Evolutionary conservation across 1,140 invertebrate species (phyloP), one percentile per base, ranked within the genome.

Genomic region (Cotesia vestalis): DNA sequence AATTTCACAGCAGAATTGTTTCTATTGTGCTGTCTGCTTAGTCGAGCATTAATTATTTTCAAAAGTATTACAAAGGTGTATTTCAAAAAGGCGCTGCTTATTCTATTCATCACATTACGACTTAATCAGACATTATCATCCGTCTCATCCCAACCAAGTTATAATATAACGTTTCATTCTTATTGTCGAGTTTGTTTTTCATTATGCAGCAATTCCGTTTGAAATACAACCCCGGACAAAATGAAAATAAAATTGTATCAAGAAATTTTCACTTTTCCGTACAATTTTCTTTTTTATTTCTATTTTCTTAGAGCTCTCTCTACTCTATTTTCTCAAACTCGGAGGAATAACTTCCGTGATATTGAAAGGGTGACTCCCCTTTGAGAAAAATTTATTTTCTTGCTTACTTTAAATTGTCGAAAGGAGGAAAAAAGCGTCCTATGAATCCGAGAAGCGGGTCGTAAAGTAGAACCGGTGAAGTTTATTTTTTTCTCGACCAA

Each of bases 301-400:
- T 36, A 9, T 14, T 63, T 38, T 40, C 5, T 34, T 40, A 53
- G 57, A 12, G 27, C 27, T 66, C 35, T 71, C 17, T 52, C 73
- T 70, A 62, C 20, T 71, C 72, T 69, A 66, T 78, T 77, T 79
- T 72, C n/a, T n/a, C 35, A 70, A 66, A 78, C 81, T 78, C 80
- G 79, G 79, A 82, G 77, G 78, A 46, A 46, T 46, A 79, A 82
- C 80, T 80, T 78, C 80, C 76, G 70, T 78, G 74, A 78, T 74
- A 77, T 75, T 74, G 60, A 59, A 69, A 75, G 51, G 71, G 73
- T 73, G 64, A 52, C 53, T 38, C 63, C 75, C 75, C 66, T 6
- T 8, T 12, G 61, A 62, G 34, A 36, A 60, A 69, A 46, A 61
- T 59, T 59, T 61, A 17, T 17, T 38, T 40, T 40, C 3, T 59